A percentile compares a stretch with the other conserved stretches of the same genome.
Evolutionary conservation across 2,113 vertebrate genomes (phyloP).

Genomic region (Gallinago jamesoni): DNA sequence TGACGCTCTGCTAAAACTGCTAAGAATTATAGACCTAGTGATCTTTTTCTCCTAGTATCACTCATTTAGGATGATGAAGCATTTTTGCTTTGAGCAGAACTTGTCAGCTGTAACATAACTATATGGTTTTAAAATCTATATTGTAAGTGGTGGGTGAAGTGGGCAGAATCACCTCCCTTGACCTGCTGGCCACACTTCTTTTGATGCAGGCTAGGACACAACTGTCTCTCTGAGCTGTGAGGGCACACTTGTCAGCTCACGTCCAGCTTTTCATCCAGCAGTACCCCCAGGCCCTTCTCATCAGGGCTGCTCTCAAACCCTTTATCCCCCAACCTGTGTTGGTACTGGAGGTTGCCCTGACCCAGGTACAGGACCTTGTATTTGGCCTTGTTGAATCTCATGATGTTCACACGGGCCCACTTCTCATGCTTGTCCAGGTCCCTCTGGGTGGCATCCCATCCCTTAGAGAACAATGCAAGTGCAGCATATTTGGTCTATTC

Average conservation of each 20-base stretch:
- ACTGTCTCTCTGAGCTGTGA: neutral
- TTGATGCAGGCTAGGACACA: neutral
- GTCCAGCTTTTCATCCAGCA: neutral
- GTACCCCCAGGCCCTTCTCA: neutral
- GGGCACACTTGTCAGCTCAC: accelerated
- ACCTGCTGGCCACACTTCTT: neutral
- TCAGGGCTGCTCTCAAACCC: neutral
- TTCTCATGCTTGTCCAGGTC: neutral
- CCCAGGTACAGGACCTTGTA: too few relatives aligned
- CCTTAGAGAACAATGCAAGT: neutral
- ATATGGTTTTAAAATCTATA: neutral
- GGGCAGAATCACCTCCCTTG: neutral
- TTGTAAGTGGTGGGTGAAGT: neutral
- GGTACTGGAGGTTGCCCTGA: neutral
- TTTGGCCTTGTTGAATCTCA: neutral
- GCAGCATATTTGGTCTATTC: neutral
- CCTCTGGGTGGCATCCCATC: neutral
- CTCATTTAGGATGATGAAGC: neutral
- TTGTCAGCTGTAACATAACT: neutral
- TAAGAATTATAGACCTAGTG: neutral
- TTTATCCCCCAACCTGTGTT: neutral
- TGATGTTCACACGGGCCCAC: neutral
- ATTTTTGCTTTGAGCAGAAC: neutral
- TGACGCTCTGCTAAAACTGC: neutral
- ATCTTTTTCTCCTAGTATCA: neutral